Base-by-base conservation (phyloP, 2,888 invertebrate species). In the Acholoe squamosa region DNA sequence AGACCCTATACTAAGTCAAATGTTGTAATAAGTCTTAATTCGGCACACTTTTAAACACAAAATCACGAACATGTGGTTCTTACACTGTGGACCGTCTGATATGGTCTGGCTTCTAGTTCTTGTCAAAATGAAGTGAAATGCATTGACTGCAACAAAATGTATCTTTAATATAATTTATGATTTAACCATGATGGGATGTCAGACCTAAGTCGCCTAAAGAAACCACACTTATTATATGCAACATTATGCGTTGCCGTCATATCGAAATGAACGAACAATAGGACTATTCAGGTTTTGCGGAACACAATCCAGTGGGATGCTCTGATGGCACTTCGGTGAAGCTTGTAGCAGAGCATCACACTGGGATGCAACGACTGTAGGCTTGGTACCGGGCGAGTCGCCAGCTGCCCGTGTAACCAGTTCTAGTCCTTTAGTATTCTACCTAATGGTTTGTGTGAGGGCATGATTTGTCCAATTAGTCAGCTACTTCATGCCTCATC, bases 401-500 rank as follows among this genome's bases (percentile, higher is more conserved):
- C 61, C n/a, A n/a, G n/a, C 61, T 61, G 19, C 22, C 61, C 61
- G 12, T 19, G 1, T n/a, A 7, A n/a, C 61, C 71, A 71, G 71
- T 28, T 61, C 31, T 7, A 71, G 28, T 71, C 61, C 22, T 1
- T n/a, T 28, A 25, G 1, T 80, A 25, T 34, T 80, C 19, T 33
- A 25, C 31, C 28, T 71, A 71, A 14, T 14, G 71, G 71, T 0
- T 71, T 71, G 71, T 71, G 71, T 28, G 25, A 71, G 28, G 14
- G 25, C 22, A 61, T 61, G 19, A 19, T 19, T 61, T 61, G 19
- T 61, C 61, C 61, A 5, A 52, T 86, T 86, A 86, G 31, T 86
- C 54, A 12, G 54, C 86, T 28, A 86, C 86, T 54, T 86, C 86
- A n/a, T 54, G 25, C 56, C 56, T 86, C 33, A 86, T 54, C 43